phyloP scores from a whole-genome alignment of 2,113 vertebrate species.

The Mastomys coucha region DNA sequence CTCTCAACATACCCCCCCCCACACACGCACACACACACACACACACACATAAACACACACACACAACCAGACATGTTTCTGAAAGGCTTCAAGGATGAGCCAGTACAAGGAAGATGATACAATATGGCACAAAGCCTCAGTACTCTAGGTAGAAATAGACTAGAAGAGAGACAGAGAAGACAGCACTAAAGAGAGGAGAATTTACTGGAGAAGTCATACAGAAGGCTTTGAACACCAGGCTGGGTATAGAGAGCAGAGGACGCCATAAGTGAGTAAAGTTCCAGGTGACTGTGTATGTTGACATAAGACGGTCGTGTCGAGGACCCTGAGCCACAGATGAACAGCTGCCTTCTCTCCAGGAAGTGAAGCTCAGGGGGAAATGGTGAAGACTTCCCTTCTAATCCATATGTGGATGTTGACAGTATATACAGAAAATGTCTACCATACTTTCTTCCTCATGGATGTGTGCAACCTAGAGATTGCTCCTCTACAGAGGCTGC shows the following conservation, averaged over 20 bases:
- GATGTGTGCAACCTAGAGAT: neutral
- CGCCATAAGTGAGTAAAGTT: neutral
- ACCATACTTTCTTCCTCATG: neutral
- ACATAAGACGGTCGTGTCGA: neutral
- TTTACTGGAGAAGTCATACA: too few relatives aligned
- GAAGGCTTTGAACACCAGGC: neutral
- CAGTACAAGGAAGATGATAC: neutral
- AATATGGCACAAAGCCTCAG: neutral
- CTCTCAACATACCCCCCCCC: too few relatives aligned
- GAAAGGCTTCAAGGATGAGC: neutral
- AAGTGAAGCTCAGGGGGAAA: neutral
- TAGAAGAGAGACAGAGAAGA: neutral
- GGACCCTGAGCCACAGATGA: neutral
- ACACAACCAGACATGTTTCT: neutral
- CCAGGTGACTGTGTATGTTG: neutral
- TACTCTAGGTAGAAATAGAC: neutral
- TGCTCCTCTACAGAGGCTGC: neutral
- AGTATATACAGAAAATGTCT: neutral
- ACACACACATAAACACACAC: neutral
- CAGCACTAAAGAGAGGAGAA: neutral
- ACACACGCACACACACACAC: neutral
- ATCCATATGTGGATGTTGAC: neutral
- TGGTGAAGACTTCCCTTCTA: neutral
- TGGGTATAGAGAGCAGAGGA: neutral
- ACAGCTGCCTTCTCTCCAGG: neutral